phyloP scores from a whole-genome alignment of 2,888 invertebrate species.

The Pandemis cinnamomeana region DNA sequence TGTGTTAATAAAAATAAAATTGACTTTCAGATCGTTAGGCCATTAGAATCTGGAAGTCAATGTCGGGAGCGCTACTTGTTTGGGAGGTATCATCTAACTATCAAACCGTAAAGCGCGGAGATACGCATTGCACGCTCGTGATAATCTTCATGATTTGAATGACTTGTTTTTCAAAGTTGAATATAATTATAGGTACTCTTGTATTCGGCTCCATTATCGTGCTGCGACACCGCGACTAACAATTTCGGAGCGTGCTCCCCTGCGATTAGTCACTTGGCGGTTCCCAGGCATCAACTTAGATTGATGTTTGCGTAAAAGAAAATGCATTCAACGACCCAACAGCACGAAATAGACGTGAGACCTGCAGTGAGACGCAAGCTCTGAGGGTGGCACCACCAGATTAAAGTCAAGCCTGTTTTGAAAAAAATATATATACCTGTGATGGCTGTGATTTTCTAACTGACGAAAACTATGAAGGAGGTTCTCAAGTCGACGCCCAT shows the following conservation, averaged over 20 bases:
- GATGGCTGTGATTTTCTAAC: too few species aligned
- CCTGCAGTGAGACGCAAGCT: neutral
- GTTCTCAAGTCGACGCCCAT: too few species aligned
- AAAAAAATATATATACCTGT: neutral
- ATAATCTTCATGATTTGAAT: neutral
- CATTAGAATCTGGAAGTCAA: too few species aligned
- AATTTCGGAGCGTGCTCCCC: slow-evolving; percentile 30
- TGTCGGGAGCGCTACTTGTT: too few species aligned
- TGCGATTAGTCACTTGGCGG: slow-evolving; percentile 19
- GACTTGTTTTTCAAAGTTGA: neutral
- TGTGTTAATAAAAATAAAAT: too few species aligned
- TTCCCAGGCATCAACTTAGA: slow-evolving; percentile 13
- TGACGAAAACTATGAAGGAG: too few species aligned
- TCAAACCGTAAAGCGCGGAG: neutral
- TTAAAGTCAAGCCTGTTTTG: neutral
- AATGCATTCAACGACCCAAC: slow-evolving; percentile 32
- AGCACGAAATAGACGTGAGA: neutral
- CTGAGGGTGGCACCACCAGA: neutral
- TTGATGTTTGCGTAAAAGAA: slow-evolving; percentile 34
- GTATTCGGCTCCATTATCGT: neutral
- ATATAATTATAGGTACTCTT: neutral
- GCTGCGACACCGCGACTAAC: slow-evolving; percentile 10
- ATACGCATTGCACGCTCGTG: neutral
- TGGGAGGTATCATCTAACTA: too few species aligned
- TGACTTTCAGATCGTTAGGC: too few species aligned